Conservation (phyloP, 2,113 vertebrate species). For the Chaenogobius annularis region DNA sequence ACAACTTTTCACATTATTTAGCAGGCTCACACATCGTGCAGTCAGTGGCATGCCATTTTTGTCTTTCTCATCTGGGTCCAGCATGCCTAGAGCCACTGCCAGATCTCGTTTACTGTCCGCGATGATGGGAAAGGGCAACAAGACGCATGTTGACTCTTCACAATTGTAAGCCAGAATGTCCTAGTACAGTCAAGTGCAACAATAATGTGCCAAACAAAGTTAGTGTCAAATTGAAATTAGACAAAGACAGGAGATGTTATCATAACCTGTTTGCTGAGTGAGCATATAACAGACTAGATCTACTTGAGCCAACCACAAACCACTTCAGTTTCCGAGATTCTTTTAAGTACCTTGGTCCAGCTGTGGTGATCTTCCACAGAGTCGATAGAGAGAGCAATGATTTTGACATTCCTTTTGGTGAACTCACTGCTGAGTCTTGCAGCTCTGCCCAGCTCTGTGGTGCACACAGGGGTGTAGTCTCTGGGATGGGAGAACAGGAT, state of each 20-base stretch:
- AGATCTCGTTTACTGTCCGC: constrained; percentile 86
- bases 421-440: constrained; percentile 82
- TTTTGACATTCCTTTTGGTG: constrained; percentile 82
- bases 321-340: background rate
- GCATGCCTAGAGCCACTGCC: constrained; percentile 87
- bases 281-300: background rate
- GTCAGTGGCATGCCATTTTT: constrained; percentile 86
- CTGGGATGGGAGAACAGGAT: constrained; percentile 91
- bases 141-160: constrained; percentile 62
- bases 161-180: constrained; percentile 90
- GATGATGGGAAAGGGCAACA: constrained; percentile 91
- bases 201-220: background rate
- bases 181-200: constrained; percentile 57
- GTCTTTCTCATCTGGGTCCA: constrained; percentile 88
- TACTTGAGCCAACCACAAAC: background rate
- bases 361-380: constrained; percentile 83
- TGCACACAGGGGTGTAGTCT: constrained; percentile 93
- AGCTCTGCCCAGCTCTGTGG: constrained; percentile 89
- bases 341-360: constrained; percentile 84
- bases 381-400: constrained; percentile 91
- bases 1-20: background rate
- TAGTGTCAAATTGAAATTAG: background rate
- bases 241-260: background rate
- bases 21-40: constrained; percentile 85
- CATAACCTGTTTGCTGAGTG: background rate